These are phyloP conservation scores for Diadumene lineata DNA, from an alignment of 92 coral and sea anemone genomes.

Conservation along the genomic window DNA sequence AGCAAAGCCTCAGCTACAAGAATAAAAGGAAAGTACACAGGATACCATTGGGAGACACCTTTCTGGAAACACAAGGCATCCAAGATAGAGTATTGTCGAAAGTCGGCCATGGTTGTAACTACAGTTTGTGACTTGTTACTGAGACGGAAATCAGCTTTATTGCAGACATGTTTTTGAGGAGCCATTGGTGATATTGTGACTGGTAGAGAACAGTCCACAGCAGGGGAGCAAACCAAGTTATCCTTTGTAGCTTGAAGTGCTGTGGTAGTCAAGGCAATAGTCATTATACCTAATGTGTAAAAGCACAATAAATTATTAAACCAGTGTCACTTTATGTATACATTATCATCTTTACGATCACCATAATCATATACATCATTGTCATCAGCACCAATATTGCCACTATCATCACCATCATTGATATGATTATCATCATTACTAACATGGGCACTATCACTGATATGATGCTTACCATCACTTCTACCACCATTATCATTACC, in stretches of 20 bases:
- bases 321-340: too few relatives aligned
- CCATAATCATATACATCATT: too few relatives aligned
- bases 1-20: conserved; percentile 40
- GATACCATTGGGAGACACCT: conserved; percentile 18
- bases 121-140: conserved; percentile 13
- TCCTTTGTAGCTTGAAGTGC: conserved; percentile 27
- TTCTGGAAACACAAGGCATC: conserved; percentile 36
- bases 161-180: conserved; percentile 8
- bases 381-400: too few relatives aligned
- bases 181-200: not conserved
- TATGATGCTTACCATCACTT: too few relatives aligned
- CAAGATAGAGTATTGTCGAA: conserved; percentile 27
- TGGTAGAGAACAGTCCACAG: conserved; percentile 24
- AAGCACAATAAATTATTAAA: too few relatives aligned
- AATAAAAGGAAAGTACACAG: conserved; percentile 36
- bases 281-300: conserved; percentile 3
- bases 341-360: too few relatives aligned
- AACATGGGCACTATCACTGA: too few relatives aligned
- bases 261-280: not conserved
- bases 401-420: too few relatives aligned
- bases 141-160: conserved; percentile 6
- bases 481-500: too few relatives aligned
- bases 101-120: conserved; percentile 20
- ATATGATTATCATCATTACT: too few relatives aligned
- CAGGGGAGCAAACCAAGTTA: conserved; percentile 38